A percentile compares a stretch with the other conserved stretches of the same genome.
These are phyloP conservation scores for Empidonax traillii DNA, from an alignment of 2,113 vertebrate genomes.

Conservation along the genomic window DNA sequence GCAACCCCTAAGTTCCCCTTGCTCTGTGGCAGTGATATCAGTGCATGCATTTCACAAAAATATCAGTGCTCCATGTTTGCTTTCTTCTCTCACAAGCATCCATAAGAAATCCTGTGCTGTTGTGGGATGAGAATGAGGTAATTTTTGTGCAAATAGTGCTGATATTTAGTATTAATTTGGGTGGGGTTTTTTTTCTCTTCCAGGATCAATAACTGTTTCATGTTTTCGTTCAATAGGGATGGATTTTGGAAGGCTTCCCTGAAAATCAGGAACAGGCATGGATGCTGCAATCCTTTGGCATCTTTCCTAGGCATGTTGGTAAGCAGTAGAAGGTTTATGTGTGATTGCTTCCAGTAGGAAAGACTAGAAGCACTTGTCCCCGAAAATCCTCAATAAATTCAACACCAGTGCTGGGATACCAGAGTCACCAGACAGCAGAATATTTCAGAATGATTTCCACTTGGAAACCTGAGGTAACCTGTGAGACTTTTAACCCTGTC, in stretches of 20 bases:
- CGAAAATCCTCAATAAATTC: background rate
- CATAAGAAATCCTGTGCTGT: background rate
- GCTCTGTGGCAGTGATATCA: background rate
- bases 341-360: background rate
- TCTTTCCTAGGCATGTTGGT: slow-evolving; percentile 87
- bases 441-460: background rate
- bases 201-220: background rate
- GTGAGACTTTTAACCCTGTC: background rate
- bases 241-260: slow-evolving; percentile 89
- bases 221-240: slow-evolving; percentile 80
- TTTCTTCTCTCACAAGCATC: background rate
- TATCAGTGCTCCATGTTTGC: background rate
- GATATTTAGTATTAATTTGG: background rate
- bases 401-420: background rate
- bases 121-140: background rate
- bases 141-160: background rate
- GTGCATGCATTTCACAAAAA: background rate
- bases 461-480: background rate
- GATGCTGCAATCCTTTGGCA: slow-evolving; percentile 80
- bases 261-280: slow-evolving; percentile 82
- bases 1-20: background rate
- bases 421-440: background rate
- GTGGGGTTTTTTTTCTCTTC: background rate
- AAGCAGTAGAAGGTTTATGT: slow-evolving; percentile 32
- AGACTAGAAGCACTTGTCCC: background rate